Evolutionary conservation across 1,140 invertebrate genomes (phyloP).

Genomic region (Pentalonia nigronervosa): DNA sequence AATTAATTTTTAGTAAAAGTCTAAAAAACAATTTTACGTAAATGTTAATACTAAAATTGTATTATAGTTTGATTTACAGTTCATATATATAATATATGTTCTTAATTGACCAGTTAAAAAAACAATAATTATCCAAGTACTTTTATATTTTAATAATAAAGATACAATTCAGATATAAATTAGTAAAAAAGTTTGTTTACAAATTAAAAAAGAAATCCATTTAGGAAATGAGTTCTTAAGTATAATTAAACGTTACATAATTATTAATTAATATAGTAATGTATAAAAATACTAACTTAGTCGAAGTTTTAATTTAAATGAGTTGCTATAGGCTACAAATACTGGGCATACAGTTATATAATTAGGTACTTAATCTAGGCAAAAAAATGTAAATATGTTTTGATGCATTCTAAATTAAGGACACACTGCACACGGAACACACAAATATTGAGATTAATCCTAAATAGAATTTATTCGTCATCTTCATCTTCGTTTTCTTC

Average conservation of each 20-base stretch:
- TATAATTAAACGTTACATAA: slow-evolving; percentile 37
- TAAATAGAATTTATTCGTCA: slow-evolving; percentile 43
- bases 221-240: slow-evolving; percentile 30
- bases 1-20: no score
- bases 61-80: not conserved
- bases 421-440: slow-evolving; percentile 51
- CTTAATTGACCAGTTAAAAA: not conserved
- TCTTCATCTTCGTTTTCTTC: slow-evolving; percentile 52
- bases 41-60: not conserved
- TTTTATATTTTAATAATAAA: slow-evolving; percentile 36
- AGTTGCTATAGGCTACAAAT: slow-evolving; percentile 50
- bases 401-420: slow-evolving; percentile 50
- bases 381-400: slow-evolving; percentile 46
- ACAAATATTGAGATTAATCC: slow-evolving; percentile 49
- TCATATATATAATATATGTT: not conserved
- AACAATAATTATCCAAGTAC: slow-evolving; percentile 26
- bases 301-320: slow-evolving; percentile 40
- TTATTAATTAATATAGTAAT: slow-evolving; percentile 41
- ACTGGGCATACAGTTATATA: slow-evolving; percentile 50
- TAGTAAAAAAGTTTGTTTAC: slow-evolving; percentile 55
- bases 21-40: no score
- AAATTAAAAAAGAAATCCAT: slow-evolving; percentile 49
- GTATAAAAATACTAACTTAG: slow-evolving; percentile 47
- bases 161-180: slow-evolving; percentile 51
- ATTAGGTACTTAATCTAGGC: slow-evolving; percentile 53